These are phyloP conservation scores for Aleiodes leptofemur DNA, from an alignment of 2,888 invertebrate species.

Conservation along the genomic window DNA sequence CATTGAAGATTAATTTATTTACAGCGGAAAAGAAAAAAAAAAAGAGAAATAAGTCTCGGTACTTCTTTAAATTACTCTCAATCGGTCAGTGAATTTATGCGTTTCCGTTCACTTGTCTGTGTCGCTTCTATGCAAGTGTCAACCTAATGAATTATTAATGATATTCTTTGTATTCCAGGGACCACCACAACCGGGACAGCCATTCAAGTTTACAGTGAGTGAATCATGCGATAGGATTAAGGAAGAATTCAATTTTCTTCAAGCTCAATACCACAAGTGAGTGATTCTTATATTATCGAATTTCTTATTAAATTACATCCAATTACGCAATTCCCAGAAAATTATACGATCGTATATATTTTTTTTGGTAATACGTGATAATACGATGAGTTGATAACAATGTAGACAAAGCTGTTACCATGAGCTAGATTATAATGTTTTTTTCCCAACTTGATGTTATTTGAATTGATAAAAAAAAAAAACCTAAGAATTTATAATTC, in stretches of 20 bases:
- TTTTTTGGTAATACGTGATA: not conserved
- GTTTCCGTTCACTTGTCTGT: not conserved
- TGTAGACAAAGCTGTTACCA: constrained; percentile 17
- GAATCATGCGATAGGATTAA: constrained; percentile 97
- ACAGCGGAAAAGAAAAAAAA: not conserved
- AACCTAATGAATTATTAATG: no score
- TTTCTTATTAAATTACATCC: not conserved
- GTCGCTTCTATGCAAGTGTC: no score
- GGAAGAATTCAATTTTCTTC: constrained; percentile 96
- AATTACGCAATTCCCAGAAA: no score
- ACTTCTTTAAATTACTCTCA: not conserved
- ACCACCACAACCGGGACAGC: constrained; percentile 92
- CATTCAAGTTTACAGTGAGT: constrained; percentile 94
- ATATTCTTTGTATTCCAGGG: constrained; percentile 78
- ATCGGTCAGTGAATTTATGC: not conserved
- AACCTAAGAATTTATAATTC: constrained; percentile 16
- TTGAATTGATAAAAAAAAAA: no score
- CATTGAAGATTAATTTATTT: not conserved
- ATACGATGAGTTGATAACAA: not conserved
- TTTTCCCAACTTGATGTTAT: not conserved
- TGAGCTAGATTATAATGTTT: constrained; percentile 12
- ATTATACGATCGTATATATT: not conserved
- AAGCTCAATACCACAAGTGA: constrained; percentile 97
- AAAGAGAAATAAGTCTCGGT: no score
- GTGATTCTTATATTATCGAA: constrained; percentile 71